Evolutionary conservation across 2,113 vertebrate species (phyloP).

Genomic region (Etheostoma cragini): DNA sequence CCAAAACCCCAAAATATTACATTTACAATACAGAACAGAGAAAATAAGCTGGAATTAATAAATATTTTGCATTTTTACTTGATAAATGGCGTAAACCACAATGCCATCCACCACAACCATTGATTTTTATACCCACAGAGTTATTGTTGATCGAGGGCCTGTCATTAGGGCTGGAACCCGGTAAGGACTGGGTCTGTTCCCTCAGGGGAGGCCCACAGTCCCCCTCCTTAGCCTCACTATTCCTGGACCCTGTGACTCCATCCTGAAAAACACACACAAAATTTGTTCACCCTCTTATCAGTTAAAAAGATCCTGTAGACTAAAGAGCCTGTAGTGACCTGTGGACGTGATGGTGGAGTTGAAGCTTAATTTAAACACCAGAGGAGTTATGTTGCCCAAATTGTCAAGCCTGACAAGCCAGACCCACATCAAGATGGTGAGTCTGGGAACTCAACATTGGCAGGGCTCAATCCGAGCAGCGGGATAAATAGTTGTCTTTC

Average conservation of each 20-base stretch:
- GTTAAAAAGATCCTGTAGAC: not conserved
- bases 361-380: not conserved
- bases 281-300: not conserved
- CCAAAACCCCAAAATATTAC: not conserved
- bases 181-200: slow-evolving; percentile 19
- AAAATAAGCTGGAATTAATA: not conserved
- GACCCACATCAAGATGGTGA: too few species aligned
- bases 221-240: slow-evolving; percentile 80
- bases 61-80: not conserved
- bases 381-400: not conserved
- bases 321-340: not conserved
- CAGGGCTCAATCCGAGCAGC: too few species aligned
- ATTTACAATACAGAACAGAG: not conserved
- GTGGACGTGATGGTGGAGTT: not conserved
- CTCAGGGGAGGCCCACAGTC: slow-evolving; percentile 15
- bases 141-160: slow-evolving; percentile 31
- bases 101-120: not conserved
- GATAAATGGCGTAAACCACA: not conserved
- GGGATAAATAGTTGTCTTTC: too few species aligned
- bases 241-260: slow-evolving; percentile 28
- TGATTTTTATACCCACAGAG: slow-evolving; percentile 50
- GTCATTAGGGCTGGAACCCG: slow-evolving; percentile 3
- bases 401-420: not conserved
- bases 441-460: too few species aligned
- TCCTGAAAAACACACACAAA: slow-evolving; percentile 40